Conservation (phyloP, 30 jellyfish, hydroid and myxozoan species). For the Hydra vulgaris region DNA sequence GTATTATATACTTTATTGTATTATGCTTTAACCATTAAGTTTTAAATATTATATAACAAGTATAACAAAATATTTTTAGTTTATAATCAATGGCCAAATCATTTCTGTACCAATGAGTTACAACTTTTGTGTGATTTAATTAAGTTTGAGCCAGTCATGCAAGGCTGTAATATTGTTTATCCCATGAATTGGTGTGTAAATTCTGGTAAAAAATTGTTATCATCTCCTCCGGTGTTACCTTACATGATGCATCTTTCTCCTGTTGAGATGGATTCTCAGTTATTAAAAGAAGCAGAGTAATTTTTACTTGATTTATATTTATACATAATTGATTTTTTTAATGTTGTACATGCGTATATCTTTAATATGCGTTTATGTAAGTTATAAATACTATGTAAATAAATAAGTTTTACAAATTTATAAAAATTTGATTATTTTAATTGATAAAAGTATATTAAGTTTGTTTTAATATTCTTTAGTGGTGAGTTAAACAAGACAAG, state of each 20-base stretch:
- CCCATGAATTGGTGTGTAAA: conserved; percentile 82
- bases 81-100: conserved; percentile 28
- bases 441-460: too few species aligned
- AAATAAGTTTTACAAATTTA: too few species aligned
- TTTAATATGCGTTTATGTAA: too few species aligned
- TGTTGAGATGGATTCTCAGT: conserved; percentile 21
- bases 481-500: conserved; percentile 19
- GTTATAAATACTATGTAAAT: too few species aligned
- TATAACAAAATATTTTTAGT: neutral
- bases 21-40: too few species aligned
- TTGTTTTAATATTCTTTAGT: conserved; percentile 1
- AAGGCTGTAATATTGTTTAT: conserved; percentile 51
- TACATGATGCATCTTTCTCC: conserved; percentile 24
- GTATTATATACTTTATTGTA: too few species aligned
- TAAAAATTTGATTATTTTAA: too few species aligned
- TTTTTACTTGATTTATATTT: neutral
- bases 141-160: conserved; percentile 43
- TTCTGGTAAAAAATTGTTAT: neutral
- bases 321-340: neutral
- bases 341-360: too few species aligned
- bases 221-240: neutral
- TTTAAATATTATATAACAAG: too few species aligned
- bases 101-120: conserved; percentile 26
- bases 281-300: conserved; percentile 14
- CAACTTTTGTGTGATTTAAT: conserved; percentile 39